Percentiles rank a stretch among this genome's conserved stretches.
Conservation (phyloP, 1,140 invertebrate genomes). For the Drosophila asahinai region DNA sequence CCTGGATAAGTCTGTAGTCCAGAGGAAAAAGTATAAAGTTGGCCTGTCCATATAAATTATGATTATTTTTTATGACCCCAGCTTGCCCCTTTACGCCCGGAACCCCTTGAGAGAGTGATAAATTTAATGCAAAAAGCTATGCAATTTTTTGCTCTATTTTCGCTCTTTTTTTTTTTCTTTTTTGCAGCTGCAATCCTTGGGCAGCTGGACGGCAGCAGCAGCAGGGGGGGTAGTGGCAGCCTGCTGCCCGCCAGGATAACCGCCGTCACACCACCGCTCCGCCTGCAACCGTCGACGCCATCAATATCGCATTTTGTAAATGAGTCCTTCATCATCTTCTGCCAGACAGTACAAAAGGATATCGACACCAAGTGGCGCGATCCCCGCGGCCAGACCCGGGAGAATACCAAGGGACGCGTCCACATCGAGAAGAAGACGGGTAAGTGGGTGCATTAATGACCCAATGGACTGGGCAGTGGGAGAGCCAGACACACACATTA, state of each 20-base stretch:
- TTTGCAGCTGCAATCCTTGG: conserved; percentile 69
- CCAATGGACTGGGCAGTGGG: background rate
- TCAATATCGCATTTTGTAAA: conserved; percentile 84
- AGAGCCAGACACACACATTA: background rate
- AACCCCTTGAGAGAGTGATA: conserved; percentile 44
- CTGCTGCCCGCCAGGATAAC: conserved; percentile 4
- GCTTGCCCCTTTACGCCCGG: conserved; percentile 5
- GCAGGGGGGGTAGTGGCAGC: conserved; percentile 24
- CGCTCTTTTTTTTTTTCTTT: background rate
- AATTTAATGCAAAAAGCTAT: conserved; percentile 61
- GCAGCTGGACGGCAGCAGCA: conserved; percentile 45
- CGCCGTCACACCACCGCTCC: conserved; percentile 41
- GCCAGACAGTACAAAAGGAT: conserved; percentile 82
- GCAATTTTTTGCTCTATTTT: background rate
- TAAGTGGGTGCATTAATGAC: conserved; percentile 44
- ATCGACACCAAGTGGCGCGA: conserved; percentile 82
- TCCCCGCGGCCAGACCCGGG: conserved; percentile 70
- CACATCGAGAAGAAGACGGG: conserved; percentile 82
- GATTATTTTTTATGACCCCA: conserved; percentile 42
- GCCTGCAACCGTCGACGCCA: conserved; percentile 73
- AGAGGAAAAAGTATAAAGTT: conserved; percentile 10
- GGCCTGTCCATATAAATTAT: conserved; percentile 42
- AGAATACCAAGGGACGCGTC: conserved; percentile 81
- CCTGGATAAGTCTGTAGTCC: background rate
- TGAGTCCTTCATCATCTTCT: conserved; percentile 84